Percentiles rank a stretch among this genome's conserved stretches.
Conservation (phyloP, 2,113 vertebrate species). For the Stictonetta naevosa region DNA sequence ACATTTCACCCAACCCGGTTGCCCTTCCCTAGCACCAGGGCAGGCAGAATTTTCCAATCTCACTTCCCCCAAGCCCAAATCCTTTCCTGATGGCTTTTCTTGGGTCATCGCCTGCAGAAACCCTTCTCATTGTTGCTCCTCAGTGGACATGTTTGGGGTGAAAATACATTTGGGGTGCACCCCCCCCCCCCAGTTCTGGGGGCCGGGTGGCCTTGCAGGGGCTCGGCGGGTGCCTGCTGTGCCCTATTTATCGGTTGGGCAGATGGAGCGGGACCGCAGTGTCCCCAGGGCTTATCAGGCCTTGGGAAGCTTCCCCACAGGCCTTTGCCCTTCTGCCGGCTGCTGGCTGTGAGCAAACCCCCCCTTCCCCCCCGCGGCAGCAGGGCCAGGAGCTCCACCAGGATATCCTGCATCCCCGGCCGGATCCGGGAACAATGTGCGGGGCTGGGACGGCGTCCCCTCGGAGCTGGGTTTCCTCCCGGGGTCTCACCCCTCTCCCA, state of each 20-base stretch:
- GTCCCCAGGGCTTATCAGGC: slow-evolving; percentile 26
- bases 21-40: neutral
- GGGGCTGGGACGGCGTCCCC: neutral
- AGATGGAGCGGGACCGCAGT: rapidly evolving
- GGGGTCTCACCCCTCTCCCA: neutral
- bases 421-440: slow-evolving; percentile 19
- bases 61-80: neutral
- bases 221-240: neutral
- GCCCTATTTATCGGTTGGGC: neutral
- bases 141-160: rapidly evolving
- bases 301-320: neutral
- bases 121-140: neutral
- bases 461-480: neutral
- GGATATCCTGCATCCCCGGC: neutral
- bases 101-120: neutral
- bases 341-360: neutral
- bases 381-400: neutral
- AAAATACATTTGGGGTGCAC: neutral
- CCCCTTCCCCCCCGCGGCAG: neutral
- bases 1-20: neutral
- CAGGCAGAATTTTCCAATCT: neutral
- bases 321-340: neutral
- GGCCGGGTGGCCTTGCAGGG: neutral
- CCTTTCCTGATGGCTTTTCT: neutral
- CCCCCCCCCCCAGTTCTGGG: neutral